Conservation (phyloP, 2,888 invertebrate species). For the Zelleria hepariella region DNA sequence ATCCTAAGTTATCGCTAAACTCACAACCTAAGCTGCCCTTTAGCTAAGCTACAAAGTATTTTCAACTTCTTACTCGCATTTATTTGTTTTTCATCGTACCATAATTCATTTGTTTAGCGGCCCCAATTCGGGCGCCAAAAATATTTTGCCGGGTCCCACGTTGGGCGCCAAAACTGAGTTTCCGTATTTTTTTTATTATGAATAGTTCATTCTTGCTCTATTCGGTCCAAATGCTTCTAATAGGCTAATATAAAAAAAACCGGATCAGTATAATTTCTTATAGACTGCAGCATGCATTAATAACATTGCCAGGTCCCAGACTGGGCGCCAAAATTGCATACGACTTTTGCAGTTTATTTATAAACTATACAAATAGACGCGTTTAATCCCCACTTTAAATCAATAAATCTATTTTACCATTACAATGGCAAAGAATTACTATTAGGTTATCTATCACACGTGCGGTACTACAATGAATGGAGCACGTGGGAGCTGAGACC, state of each 20-base stretch:
- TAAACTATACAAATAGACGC: no score
- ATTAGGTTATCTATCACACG: not conserved
- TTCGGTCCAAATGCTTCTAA: no score
- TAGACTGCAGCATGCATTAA: no score
- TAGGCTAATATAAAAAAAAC: no score
- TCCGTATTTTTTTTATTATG: not conserved
- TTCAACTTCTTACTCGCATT: not conserved
- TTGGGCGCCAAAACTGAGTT: not conserved
- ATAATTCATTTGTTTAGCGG: not conserved
- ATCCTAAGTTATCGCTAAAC: not conserved
- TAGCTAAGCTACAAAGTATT: not conserved
- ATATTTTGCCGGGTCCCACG: not conserved
- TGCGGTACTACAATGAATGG: conserved; percentile 36
- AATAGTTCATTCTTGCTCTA: not conserved
- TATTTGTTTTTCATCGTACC: not conserved
- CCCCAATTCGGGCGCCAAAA: not conserved
- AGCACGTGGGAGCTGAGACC: conserved; percentile 33
- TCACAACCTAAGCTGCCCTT: not conserved
- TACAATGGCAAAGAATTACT: not conserved
- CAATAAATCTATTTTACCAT: not conserved
- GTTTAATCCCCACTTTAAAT: no score
- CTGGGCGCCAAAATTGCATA: not conserved
- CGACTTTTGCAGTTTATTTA: not conserved
- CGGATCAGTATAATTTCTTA: no score
- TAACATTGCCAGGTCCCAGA: not conserved